Conservation (phyloP, 2,888 invertebrate genomes). For the Drosophila aldrichi region DNA sequence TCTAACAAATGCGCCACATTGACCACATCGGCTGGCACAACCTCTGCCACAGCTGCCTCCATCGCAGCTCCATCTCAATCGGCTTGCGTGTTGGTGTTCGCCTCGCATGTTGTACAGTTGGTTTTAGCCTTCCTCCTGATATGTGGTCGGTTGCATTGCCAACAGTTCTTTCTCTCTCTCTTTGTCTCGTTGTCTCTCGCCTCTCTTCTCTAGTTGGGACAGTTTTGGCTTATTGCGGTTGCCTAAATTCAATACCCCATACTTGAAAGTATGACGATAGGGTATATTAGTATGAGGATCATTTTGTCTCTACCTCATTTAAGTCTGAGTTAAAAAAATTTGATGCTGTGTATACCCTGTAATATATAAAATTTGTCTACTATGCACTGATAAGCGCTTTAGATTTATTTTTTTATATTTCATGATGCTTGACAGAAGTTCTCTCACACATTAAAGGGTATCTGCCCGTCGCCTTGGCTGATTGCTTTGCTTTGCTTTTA, state of each 20-base stretch:
- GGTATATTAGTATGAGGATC: not conserved
- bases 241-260: conserved; percentile 41
- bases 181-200: not conserved
- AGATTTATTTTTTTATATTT: too few relatives aligned
- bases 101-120: conserved; percentile 71
- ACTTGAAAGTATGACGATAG: not conserved
- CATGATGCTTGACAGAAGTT: not conserved
- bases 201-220: conserved; percentile 22
- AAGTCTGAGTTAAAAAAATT: not conserved
- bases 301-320: not conserved
- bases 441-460: not conserved
- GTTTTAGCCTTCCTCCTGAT: conserved; percentile 50
- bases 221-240: conserved; percentile 50
- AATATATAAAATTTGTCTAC: not conserved
- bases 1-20: conserved; percentile 64
- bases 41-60: conserved; percentile 16
- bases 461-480: not conserved
- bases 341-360: not conserved
- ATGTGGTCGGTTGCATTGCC: conserved; percentile 25
- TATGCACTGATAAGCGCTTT: not conserved
- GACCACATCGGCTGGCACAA: conserved; percentile 54
- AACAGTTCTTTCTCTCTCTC: conserved; percentile 11
- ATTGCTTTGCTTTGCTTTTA: not conserved
- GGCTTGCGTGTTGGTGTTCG: conserved; percentile 51
- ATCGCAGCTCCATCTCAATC: conserved; percentile 30